A percentile compares a stretch with the other conserved stretches of the same genome.
These are phyloP conservation scores for Thecophora atra DNA, from an alignment of 2,888 invertebrate genomes.

Conservation along the genomic window DNA sequence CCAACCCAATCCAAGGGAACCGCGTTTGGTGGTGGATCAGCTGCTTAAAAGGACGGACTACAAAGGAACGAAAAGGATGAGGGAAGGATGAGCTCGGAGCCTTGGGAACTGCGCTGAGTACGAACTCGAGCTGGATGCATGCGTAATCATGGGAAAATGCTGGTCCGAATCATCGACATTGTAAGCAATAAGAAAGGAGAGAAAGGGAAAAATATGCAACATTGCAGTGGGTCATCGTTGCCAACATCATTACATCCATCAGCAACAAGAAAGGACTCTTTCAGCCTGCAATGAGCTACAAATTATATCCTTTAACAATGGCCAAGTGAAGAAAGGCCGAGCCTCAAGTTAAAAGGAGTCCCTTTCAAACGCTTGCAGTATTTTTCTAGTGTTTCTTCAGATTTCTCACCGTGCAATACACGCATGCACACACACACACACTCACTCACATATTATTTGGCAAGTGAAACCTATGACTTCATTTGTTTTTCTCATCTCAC, in stretches of 20 bases:
- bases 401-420: background rate
- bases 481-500: no score
- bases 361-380: background rate
- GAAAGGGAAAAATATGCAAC: conserved; percentile 35
- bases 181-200: background rate
- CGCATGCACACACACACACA: background rate
- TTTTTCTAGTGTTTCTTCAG: background rate
- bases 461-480: no score
- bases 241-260: conserved; percentile 14
- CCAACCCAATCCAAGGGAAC: background rate
- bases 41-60: conserved; percentile 35
- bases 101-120: no score
- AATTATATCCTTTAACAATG: conserved; percentile 7
- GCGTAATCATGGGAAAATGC: conserved; percentile 33
- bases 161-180: background rate
- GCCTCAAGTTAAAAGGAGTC: background rate
- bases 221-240: conserved; percentile 19
- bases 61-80: conserved; percentile 20
- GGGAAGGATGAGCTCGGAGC: background rate
- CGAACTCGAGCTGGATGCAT: conserved; percentile 14
- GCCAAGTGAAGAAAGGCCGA: background rate
- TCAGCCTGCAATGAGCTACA: background rate
- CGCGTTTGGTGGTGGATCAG: conserved; percentile 41
- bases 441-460: background rate
- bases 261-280: no score